A percentile compares a stretch with the other conserved stretches of the same genome.
phyloP scores from a whole-genome alignment of 2,888 invertebrate species.

The Odontomyia ornata region DNA sequence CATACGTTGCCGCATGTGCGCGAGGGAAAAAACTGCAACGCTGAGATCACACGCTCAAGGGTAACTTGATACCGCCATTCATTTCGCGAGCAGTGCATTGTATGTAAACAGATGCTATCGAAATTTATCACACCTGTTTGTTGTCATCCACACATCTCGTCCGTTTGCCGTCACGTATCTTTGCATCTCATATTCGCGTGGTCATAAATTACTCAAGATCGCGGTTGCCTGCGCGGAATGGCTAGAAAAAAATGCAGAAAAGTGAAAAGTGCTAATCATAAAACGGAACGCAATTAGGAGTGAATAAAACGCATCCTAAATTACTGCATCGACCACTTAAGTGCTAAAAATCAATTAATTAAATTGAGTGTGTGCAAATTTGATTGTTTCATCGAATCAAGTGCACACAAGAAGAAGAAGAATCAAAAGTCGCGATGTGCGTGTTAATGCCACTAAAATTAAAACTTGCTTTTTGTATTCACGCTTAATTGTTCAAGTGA shows the following conservation, averaged over 20 bases:
- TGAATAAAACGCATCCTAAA: too few species aligned
- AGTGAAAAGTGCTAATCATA: too few species aligned
- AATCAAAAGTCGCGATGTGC: too few species aligned
- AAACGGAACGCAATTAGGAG: too few species aligned
- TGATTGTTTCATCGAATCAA: too few species aligned
- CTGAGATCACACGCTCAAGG: not conserved
- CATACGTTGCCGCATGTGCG: not conserved
- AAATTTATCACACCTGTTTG: conserved; percentile 23
- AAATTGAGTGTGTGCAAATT: too few species aligned
- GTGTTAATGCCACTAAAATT: not conserved
- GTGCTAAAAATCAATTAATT: too few species aligned
- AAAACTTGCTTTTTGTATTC: not conserved
- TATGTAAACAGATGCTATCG: conserved; percentile 28
- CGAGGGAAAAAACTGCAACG: conserved; percentile 4
- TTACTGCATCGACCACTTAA: too few species aligned
- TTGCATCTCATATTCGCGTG: not conserved
- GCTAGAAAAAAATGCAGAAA: too few species aligned
- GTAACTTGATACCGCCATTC: conserved; percentile 37
- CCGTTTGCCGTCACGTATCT: not conserved
- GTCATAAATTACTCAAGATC: not conserved
- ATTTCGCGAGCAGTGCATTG: not conserved
- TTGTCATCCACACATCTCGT: not conserved
- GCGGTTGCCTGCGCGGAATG: too few species aligned
- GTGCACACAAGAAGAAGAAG: too few species aligned
- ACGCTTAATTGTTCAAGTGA: not conserved